These are phyloP conservation scores for Phylloscopus collybita DNA, from an alignment of 2,797 vertebrate genomes.

Conservation along the genomic window DNA sequence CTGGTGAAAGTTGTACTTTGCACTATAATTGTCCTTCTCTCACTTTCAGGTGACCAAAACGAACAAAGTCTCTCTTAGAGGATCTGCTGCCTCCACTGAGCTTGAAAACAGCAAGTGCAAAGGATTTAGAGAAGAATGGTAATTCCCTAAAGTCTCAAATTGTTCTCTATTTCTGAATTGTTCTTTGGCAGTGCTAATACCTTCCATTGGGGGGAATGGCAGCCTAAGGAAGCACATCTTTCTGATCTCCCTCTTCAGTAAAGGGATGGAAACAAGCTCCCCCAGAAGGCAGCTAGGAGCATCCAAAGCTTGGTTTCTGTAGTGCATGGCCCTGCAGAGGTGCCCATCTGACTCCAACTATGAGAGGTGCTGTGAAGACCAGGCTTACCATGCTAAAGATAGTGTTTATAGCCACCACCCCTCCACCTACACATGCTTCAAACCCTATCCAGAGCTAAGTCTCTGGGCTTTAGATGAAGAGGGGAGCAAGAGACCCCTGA, in stretches of 20 bases:
- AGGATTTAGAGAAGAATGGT: background rate
- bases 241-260: background rate
- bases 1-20: background rate
- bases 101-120: background rate
- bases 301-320: background rate
- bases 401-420: accelerated
- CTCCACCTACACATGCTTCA: background rate
- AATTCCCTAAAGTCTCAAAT: background rate
- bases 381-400: background rate
- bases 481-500: background rate
- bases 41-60: background rate
- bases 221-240: background rate
- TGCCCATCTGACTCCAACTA: background rate
- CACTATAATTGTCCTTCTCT: background rate
- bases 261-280: background rate
- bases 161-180: background rate
- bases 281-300: background rate
- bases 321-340: background rate
- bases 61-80: background rate
- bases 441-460: background rate
- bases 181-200: background rate
- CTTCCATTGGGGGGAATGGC: accelerated
- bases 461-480: background rate
- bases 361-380: background rate
- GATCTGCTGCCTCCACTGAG: background rate